phyloP scores from a whole-genome alignment of 2,888 invertebrate genomes.

The Ceraclea dissimilis region DNA sequence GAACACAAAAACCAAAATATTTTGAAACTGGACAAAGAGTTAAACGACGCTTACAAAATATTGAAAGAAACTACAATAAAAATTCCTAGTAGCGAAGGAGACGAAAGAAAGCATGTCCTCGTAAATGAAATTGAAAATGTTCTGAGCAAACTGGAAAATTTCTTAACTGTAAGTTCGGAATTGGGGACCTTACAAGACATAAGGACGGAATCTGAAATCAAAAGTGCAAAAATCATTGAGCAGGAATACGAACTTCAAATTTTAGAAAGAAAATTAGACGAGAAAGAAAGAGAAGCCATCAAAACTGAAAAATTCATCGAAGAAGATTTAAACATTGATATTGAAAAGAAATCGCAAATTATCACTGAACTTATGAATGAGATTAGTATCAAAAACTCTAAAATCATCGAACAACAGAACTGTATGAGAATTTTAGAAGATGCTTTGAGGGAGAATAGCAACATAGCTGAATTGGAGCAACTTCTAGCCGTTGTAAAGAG shows the following conservation, averaged over 20 bases:
- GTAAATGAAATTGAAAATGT: slow-evolving; percentile 27
- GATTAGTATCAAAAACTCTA: slow-evolving; percentile 44
- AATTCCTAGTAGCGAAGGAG: background rate
- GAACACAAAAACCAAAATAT: slow-evolving; percentile 26
- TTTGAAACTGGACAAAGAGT: slow-evolving; percentile 20
- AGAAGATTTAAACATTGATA: slow-evolving; percentile 10
- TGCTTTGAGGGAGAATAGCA: slow-evolving; percentile 48
- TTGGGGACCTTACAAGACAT: slow-evolving; percentile 26
- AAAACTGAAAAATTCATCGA: slow-evolving; percentile 12
- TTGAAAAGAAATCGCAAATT: slow-evolving; percentile 34
- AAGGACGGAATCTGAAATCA: slow-evolving; percentile 26
- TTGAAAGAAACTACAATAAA: slow-evolving; percentile 15
- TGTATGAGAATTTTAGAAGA: slow-evolving; percentile 48
- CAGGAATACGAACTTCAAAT: slow-evolving; percentile 26
- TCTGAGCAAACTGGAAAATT: slow-evolving; percentile 29
- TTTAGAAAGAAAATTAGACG: slow-evolving; percentile 11
- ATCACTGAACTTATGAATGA: slow-evolving; percentile 42
- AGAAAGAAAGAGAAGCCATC: slow-evolving; percentile 7
- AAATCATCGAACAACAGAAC: slow-evolving; percentile 49
- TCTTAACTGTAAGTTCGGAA: slow-evolving; percentile 16
- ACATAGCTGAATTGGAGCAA: slow-evolving; percentile 52
- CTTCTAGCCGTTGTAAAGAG: slow-evolving; percentile 49
- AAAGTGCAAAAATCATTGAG: slow-evolving; percentile 27
- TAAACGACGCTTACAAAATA: slow-evolving; percentile 21
- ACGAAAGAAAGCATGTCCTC: slow-evolving; percentile 8